Percentiles rank a stretch among this genome's conserved stretches.
Evolutionary conservation across 1,140 invertebrate species (phyloP).

Genomic region (Eufriesea mexicana): DNA sequence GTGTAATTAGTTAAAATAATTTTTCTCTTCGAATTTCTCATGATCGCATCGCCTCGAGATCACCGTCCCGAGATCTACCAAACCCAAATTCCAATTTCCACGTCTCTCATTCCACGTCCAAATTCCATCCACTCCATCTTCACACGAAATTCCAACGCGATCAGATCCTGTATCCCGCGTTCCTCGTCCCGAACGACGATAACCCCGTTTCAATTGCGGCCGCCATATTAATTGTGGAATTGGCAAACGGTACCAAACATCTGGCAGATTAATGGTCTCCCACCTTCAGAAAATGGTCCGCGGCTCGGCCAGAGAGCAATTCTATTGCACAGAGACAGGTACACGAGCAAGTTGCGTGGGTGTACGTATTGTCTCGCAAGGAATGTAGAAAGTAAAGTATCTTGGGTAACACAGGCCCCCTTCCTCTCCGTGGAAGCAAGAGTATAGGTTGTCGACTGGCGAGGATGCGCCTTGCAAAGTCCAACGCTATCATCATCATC

Average conservation of each 20-base stretch:
- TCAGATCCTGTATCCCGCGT: not conserved
- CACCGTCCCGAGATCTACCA: no score
- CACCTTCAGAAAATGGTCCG: not conserved
- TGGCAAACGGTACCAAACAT: not conserved
- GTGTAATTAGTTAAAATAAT: no score
- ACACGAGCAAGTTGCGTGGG: slow-evolving; percentile 70
- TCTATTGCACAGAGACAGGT: slow-evolving; percentile 46
- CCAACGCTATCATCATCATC: slow-evolving; percentile 62
- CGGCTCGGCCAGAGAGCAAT: slow-evolving; percentile 15
- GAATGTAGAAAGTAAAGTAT: slow-evolving; percentile 82
- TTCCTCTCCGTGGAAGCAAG: slow-evolving; percentile 48
- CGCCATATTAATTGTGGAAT: not conserved
- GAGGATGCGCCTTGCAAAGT: slow-evolving; percentile 67
- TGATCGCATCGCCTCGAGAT: no score
- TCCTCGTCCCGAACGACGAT: not conserved
- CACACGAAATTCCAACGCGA: not conserved
- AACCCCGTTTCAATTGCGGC: not conserved
- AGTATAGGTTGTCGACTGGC: slow-evolving; percentile 70
- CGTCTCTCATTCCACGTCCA: no score
- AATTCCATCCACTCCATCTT: not conserved
- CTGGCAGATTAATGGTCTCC: not conserved
- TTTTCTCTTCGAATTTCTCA: no score
- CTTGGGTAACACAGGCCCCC: slow-evolving; percentile 73
- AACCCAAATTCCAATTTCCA: no score
- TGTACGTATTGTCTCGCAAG: slow-evolving; percentile 78